phyloP scores from a whole-genome alignment of 2,113 vertebrate species.

The Motacilla tschutschensis region DNA sequence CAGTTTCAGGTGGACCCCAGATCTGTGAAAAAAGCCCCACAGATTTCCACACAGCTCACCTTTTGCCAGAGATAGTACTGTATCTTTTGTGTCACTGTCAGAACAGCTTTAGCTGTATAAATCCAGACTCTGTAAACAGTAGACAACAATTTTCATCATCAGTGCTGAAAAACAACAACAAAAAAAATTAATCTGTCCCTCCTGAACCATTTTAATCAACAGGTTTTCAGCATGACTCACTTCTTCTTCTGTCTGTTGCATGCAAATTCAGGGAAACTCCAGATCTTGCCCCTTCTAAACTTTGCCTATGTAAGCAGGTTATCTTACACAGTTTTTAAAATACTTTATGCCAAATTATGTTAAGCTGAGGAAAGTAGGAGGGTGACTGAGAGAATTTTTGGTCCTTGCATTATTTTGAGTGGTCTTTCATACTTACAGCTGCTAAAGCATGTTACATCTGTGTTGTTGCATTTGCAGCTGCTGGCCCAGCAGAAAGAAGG shows the following conservation, averaged over 20 bases:
- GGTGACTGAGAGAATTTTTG: neutral
- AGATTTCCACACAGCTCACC: neutral
- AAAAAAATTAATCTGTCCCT: neutral
- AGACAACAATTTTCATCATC: neutral
- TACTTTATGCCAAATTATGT: neutral
- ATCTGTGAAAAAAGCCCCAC: neutral
- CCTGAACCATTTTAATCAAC: neutral
- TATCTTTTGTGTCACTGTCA: neutral
- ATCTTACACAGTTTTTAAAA: neutral
- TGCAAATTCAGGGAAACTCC: neutral
- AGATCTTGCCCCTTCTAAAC: neutral
- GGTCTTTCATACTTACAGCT: fast-evolving
- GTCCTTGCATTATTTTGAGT: neutral
- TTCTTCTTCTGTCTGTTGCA: neutral
- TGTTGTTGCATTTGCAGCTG: neutral
- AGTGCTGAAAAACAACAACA: neutral
- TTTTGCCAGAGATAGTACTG: neutral
- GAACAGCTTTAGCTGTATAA: neutral
- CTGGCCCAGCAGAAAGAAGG: neutral
- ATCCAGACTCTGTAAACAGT: neutral
- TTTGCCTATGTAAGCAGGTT: neutral
- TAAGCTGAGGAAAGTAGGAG: neutral
- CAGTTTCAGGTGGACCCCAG: neutral
- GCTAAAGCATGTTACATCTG: neutral
- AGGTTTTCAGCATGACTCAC: neutral